Conservation (phyloP, 53 echinoderm and acorn worm species). For the Luidia sarsii region DNA sequence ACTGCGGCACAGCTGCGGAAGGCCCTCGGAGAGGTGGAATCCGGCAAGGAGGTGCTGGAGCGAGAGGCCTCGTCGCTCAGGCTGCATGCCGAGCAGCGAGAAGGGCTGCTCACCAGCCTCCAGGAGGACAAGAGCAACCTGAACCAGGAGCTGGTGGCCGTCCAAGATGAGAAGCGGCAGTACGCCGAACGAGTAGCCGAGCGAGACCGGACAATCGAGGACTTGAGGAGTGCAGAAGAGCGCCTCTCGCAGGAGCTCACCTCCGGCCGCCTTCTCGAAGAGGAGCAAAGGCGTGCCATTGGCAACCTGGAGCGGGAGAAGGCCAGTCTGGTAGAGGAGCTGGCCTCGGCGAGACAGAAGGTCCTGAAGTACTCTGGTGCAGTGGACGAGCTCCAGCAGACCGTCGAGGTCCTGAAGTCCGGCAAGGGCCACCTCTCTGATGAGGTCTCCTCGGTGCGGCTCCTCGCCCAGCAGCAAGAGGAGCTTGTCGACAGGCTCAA, state of each 20-base stretch:
- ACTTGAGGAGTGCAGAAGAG: not conserved
- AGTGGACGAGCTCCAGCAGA: not conserved
- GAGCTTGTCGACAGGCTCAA: not conserved
- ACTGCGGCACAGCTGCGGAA: no score
- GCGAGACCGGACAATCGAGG: not conserved
- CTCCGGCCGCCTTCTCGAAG: not conserved
- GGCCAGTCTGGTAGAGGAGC: not conserved
- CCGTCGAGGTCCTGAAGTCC: not conserved
- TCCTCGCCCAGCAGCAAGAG: not conserved
- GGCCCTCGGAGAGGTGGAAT: no score
- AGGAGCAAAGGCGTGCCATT: not conserved
- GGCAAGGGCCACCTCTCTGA: not conserved
- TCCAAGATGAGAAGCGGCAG: not conserved
- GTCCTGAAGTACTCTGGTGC: not conserved
- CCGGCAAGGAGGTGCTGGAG: no score
- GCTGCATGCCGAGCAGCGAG: not conserved
- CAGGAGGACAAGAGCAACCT: not conserved
- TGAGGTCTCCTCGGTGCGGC: not conserved
- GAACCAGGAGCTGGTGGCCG: not conserved
- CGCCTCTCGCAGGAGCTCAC: not conserved
- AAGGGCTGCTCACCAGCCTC: not conserved
- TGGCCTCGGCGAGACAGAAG: not conserved
- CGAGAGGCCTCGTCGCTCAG: not conserved
- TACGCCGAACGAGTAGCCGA: not conserved
- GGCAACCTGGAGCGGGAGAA: no score